These are phyloP conservation scores for Polyploca ridens DNA, from an alignment of 2,888 invertebrate species.

Conservation along the genomic window DNA sequence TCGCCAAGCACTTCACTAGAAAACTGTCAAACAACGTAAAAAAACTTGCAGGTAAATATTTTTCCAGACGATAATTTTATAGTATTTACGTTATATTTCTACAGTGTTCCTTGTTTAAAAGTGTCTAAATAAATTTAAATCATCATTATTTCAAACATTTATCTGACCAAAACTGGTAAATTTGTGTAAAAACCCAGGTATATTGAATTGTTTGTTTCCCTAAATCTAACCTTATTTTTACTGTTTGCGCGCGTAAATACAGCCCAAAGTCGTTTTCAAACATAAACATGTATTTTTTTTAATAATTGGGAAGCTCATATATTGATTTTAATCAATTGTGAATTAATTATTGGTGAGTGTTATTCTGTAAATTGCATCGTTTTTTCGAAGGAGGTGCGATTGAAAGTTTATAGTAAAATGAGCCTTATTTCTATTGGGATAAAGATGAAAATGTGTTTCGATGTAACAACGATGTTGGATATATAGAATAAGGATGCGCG, in stretches of 20 bases:
- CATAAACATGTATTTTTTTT: constrained; percentile 23
- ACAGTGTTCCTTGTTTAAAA: background rate
- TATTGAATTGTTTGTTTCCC: constrained; percentile 31
- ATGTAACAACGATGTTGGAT: constrained; percentile 34
- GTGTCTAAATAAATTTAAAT: background rate
- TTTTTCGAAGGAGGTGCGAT: constrained; percentile 37
- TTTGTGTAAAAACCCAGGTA: constrained; percentile 36
- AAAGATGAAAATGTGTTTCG: constrained; percentile 48
- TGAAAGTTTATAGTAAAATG: constrained; percentile 45
- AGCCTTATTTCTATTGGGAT: constrained; percentile 42
- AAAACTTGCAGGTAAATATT: constrained; percentile 43
- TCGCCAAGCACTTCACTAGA: constrained; percentile 14
- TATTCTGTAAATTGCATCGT: constrained; percentile 67
- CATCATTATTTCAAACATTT: constrained; percentile 11
- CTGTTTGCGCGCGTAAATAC: constrained; percentile 59
- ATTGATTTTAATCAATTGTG: constrained; percentile 43
- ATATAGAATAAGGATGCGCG: constrained; percentile 63
- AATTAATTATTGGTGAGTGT: constrained; percentile 55
- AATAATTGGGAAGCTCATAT: constrained; percentile 19
- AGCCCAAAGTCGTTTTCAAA: constrained; percentile 39
- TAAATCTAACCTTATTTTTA: constrained; percentile 47
- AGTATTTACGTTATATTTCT: background rate
- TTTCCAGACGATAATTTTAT: constrained; percentile 29
- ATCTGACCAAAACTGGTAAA: background rate
- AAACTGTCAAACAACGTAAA: constrained; percentile 19